Conservation (phyloP, 2,113 vertebrate genomes). For the Argyrosomus japonicus region DNA sequence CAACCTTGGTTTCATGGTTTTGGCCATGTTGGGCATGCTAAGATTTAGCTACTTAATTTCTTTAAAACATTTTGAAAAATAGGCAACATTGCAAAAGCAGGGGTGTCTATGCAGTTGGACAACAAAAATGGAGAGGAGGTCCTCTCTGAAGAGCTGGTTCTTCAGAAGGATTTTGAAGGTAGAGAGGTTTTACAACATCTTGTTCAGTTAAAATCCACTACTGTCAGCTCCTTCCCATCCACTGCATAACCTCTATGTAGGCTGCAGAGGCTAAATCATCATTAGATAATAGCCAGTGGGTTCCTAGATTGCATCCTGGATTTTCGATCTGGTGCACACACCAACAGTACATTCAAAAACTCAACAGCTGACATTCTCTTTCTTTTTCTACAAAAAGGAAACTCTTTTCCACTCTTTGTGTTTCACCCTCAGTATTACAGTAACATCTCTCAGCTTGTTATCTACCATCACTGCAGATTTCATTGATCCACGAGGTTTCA, state of each 20-base stretch:
- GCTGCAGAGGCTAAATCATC: too few species aligned
- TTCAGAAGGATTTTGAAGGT: too few species aligned
- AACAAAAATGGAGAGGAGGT: too few species aligned
- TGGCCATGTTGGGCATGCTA: not conserved
- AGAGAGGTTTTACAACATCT: too few species aligned
- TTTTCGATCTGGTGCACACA: not conserved
- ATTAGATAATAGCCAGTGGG: too few species aligned
- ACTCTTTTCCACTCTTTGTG: not conserved
- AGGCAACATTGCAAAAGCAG: not conserved
- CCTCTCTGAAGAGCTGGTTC: too few species aligned
- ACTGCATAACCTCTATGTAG: too few species aligned
- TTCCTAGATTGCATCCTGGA: not conserved
- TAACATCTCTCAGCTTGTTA: not conserved
- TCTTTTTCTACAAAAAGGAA: not conserved
- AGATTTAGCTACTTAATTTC: not conserved
- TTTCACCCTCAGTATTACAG: not conserved
- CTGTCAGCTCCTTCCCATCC: too few species aligned
- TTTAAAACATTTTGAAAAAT: not conserved
- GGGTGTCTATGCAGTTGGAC: too few species aligned
- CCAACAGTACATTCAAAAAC: not conserved
- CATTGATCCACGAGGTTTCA: not conserved
- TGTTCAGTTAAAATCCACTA: too few species aligned
- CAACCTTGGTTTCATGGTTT: not conserved
- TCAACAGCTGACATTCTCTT: not conserved
- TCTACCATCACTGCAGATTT: not conserved